phyloP scores from a whole-genome alignment of 92 coral and sea anemone genomes.

The Paramuricea clavata region DNA sequence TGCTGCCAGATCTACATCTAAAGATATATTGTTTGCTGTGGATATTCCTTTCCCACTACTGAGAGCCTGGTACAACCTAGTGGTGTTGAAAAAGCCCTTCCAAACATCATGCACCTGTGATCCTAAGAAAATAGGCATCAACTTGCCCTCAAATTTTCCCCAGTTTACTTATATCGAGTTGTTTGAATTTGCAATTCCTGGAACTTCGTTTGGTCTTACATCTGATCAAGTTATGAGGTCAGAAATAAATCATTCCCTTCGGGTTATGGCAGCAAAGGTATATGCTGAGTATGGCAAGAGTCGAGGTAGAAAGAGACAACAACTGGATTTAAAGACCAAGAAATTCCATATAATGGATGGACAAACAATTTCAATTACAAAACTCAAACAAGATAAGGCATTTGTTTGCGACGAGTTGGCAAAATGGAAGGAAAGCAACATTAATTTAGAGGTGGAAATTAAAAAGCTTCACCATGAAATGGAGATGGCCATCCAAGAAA shows the following conservation, averaged over 20 bases:
- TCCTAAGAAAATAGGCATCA: neutral
- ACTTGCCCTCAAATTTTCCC: constrained; percentile 6
- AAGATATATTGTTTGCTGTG: constrained; percentile 70
- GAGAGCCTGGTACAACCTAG: constrained; percentile 69
- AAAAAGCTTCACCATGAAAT: constrained; percentile 67
- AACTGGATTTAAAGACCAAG: constrained; percentile 59
- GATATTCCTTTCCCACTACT: constrained; percentile 71
- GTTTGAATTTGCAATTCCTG: constrained; percentile 40
- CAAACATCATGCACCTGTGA: neutral
- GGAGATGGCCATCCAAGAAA: constrained; percentile 51
- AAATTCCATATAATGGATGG: constrained; percentile 69
- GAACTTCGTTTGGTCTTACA: constrained; percentile 22
- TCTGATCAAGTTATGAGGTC: neutral
- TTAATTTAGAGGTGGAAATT: constrained; percentile 58
- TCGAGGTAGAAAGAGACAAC: constrained; percentile 45
- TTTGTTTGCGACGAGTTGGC: constrained; percentile 54
- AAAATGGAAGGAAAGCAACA: constrained; percentile 58
- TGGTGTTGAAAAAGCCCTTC: constrained; percentile 43
- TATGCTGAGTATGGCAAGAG: neutral
- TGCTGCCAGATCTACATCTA: constrained; percentile 70
- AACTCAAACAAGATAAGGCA: constrained; percentile 50
- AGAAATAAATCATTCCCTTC: constrained; percentile 9
- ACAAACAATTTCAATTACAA: constrained; percentile 55
- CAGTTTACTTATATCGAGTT: constrained; percentile 24
- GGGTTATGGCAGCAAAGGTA: neutral